Conservation (phyloP, 2,113 vertebrate species). For the Alethe diademata region DNA sequence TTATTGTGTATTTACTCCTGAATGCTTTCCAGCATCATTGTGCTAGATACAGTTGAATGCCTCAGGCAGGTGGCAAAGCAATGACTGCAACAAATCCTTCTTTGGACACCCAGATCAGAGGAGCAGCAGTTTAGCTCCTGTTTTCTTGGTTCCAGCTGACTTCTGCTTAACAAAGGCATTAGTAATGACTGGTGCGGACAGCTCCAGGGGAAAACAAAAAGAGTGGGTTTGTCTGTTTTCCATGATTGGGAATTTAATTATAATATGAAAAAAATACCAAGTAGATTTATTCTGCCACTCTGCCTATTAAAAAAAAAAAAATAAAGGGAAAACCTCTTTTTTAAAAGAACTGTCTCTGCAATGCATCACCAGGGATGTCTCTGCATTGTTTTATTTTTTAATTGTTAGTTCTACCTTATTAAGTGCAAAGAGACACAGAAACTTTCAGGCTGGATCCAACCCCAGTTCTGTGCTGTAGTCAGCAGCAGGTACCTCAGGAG, state of each 20-base stretch:
- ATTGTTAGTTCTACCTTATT: not conserved
- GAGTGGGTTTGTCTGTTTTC: not conserved
- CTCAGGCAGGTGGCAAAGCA: slow-evolving; percentile 12
- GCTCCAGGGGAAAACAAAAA: not conserved
- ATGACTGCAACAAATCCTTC: slow-evolving; percentile 1
- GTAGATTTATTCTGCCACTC: not conserved
- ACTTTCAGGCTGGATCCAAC: not conserved
- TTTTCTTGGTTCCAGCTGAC: not conserved
- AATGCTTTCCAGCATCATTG: not conserved
- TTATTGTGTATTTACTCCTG: slow-evolving; percentile 16
- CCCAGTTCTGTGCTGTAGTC: not conserved
- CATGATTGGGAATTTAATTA: not conserved
- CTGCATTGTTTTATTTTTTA: not conserved
- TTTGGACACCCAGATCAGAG: not conserved
- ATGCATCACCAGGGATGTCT: not conserved
- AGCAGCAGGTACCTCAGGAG: not conserved
- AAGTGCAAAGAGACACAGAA: not conserved
- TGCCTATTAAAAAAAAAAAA: not conserved
- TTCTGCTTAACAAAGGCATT: slow-evolving; percentile 11
- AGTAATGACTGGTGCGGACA: not conserved
- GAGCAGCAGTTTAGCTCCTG: not conserved
- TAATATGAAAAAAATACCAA: not conserved
- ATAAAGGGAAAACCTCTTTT: rapidly evolving
- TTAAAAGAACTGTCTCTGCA: not conserved
- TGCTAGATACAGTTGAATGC: slow-evolving; percentile 20